These are phyloP conservation scores for Siniperca obscura DNA, from an alignment of 2,797 vertebrate genomes.

Conservation along the genomic window DNA sequence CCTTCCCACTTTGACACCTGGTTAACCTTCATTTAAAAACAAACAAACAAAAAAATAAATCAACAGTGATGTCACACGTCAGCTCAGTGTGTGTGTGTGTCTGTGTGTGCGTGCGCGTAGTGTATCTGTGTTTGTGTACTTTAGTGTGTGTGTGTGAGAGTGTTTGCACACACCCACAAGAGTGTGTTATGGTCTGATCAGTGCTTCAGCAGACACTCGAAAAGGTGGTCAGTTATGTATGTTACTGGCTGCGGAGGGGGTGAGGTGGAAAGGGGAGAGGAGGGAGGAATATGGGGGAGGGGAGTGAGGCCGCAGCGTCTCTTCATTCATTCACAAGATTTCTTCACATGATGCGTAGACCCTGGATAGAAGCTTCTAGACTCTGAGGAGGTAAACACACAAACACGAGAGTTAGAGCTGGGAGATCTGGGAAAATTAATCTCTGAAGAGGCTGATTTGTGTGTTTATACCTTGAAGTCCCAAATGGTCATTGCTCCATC, in stretches of 20 bases:
- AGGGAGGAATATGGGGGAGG: neutral
- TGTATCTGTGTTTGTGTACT: constrained; percentile 64
- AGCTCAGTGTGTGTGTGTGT: constrained; percentile 82
- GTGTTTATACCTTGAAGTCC: constrained; percentile 93
- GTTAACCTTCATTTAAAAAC: constrained; percentile 85
- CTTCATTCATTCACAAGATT: constrained; percentile 85
- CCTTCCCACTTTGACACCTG: constrained; percentile 73
- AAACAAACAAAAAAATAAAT: constrained; percentile 77
- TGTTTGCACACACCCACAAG: constrained; percentile 53
- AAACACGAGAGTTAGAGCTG: constrained; percentile 34
- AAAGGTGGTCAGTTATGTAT: constrained; percentile 72
- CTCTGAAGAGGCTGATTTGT: neutral
- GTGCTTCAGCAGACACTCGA: constrained; percentile 80
- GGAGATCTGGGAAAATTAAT: neutral
- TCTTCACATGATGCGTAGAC: constrained; percentile 97
- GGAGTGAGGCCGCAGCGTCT: constrained; percentile 69
- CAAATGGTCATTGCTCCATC: constrained; percentile 99
- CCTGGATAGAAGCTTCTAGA: constrained; percentile 98
- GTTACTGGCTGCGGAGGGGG: constrained; percentile 73
- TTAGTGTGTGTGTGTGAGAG: constrained; percentile 62
- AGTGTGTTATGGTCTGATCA: constrained; percentile 75
- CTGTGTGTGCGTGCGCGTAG: constrained; percentile 76
- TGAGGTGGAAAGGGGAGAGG: constrained; percentile 18
- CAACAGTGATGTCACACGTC: constrained; percentile 88
- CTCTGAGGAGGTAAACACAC: constrained; percentile 84